Percentiles rank a stretch among this genome's conserved stretches.
Conservation (phyloP, 2,113 vertebrate genomes). For the Tringa solitaria region DNA sequence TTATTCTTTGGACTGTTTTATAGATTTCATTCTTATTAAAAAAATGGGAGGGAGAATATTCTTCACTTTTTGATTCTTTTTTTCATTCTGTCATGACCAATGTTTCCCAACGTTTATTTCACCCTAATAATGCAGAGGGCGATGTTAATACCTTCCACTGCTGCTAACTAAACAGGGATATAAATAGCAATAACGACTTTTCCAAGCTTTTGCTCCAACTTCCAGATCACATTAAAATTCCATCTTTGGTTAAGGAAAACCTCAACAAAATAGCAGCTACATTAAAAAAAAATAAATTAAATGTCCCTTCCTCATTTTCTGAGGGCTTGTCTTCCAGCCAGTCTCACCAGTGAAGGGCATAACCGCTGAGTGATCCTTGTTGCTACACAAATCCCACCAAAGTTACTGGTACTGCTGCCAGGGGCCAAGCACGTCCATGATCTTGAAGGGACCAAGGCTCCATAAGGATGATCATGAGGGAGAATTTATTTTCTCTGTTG, state of each 20-base stretch:
- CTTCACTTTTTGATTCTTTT: constrained; percentile 17
- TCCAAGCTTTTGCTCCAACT: constrained; percentile 63
- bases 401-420: background rate
- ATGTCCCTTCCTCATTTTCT: background rate
- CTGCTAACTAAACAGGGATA: constrained; percentile 71
- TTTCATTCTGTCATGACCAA: constrained; percentile 23
- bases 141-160: constrained; percentile 71
- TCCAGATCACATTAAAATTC: constrained; percentile 64
- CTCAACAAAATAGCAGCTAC: constrained; percentile 47
- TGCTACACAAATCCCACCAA: background rate
- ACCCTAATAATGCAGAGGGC: constrained; percentile 54
- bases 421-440: fast-evolving
- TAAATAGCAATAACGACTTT: constrained; percentile 71
- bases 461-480: too few species aligned
- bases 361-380: background rate
- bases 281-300: constrained; percentile 50
- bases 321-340: background rate
- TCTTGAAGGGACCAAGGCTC: background rate
- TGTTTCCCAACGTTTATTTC: constrained; percentile 65
- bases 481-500: background rate
- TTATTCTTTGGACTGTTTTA: constrained; percentile 35
- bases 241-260: constrained; percentile 61
- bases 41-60: background rate
- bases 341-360: background rate
- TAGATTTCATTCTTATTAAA: constrained; percentile 25